phyloP scores from a whole-genome alignment of 2,113 vertebrate genomes.

The Sinocyclocheilus anshuiensis region DNA sequence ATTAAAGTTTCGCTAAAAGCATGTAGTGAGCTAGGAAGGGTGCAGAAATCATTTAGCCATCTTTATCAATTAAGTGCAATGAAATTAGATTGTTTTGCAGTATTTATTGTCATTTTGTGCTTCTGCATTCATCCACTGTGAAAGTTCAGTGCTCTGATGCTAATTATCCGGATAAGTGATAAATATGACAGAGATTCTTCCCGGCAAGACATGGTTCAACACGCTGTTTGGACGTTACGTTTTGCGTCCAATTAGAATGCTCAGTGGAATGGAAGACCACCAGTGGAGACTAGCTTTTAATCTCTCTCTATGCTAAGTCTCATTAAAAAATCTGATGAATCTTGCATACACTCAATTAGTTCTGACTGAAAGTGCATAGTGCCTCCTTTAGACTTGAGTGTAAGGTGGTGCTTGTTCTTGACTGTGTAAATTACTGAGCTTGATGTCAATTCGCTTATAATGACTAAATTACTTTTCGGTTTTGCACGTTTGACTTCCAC shows the following conservation, averaged over 20 bases:
- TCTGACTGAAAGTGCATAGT: constrained; percentile 31
- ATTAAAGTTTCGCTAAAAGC: constrained; percentile 13
- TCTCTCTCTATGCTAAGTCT: constrained; percentile 32
- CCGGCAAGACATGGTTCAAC: constrained; percentile 32
- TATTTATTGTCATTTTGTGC: background rate
- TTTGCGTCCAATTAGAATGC: constrained; percentile 47
- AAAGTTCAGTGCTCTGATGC: background rate
- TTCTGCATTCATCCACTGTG: background rate
- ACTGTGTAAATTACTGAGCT: constrained; percentile 20
- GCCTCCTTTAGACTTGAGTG: background rate
- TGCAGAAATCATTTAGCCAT: constrained; percentile 1
- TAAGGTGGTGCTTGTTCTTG: constrained; percentile 26
- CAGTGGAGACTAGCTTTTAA: constrained; percentile 35
- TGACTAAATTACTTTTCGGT: background rate
- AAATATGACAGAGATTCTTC: constrained; percentile 34
- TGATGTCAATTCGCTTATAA: constrained; percentile 10
- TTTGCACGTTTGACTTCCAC: background rate
- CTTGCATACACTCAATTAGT: constrained; percentile 33
- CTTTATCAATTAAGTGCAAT: background rate
- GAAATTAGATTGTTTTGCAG: background rate
- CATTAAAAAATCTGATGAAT: constrained; percentile 53
- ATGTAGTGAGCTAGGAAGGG: background rate
- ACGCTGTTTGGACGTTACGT: constrained; percentile 33
- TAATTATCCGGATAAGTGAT: constrained; percentile 31
- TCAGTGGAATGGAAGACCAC: constrained; percentile 49